Evolutionary conservation across 1,140 invertebrate genomes (phyloP), one percentile per base, ranked within the genome.

Genomic region (Drepana arcuata): DNA sequence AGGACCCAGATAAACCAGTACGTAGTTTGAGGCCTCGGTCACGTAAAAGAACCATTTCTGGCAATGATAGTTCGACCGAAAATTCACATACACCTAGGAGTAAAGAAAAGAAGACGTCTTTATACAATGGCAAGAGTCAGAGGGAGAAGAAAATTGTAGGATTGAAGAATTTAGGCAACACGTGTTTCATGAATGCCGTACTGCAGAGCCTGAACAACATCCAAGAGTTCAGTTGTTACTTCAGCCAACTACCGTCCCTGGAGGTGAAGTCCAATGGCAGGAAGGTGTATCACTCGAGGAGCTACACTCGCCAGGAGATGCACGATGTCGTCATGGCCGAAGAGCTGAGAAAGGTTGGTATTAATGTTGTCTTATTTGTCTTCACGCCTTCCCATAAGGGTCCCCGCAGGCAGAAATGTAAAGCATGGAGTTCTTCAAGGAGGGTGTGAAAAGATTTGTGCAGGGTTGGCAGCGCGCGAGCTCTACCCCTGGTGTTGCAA

Each of bases 121-220:
- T 60, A 15, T 66, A 55, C 16, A 82, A 83, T 18, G 72, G 78
- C 14, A 81, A 74, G 44, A 73, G 39, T 49, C 67, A 72, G 54
- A 77, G 86, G 71, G 85, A 88, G 39, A 89, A 88, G 56, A 90
- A 88, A 79, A 87, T 91, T 29, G 88, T 93, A 46, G 93, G 93
- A 15, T 85, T 95, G 52, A 86, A 92, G 57, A 95, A 95, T 84
- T 84, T 94, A 66, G 93, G 93, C 42, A 95, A 95, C 64, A 95
- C 93, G 41, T 95, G 93, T 75, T 95, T 95, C 74, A 95, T 95
- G 93, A 95, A 94, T 83, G 91, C 92, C 36, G 92, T 95, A 26
- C 82, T 95, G 35, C 93, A 95, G 64, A 93, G 92, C 48, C 85
- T 95, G 56, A 93, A 92, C 70, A 94, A 94, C 78, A 94, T 95